phyloP scores from a whole-genome alignment of 2,888 invertebrate genomes.

The Noctua janthina region DNA sequence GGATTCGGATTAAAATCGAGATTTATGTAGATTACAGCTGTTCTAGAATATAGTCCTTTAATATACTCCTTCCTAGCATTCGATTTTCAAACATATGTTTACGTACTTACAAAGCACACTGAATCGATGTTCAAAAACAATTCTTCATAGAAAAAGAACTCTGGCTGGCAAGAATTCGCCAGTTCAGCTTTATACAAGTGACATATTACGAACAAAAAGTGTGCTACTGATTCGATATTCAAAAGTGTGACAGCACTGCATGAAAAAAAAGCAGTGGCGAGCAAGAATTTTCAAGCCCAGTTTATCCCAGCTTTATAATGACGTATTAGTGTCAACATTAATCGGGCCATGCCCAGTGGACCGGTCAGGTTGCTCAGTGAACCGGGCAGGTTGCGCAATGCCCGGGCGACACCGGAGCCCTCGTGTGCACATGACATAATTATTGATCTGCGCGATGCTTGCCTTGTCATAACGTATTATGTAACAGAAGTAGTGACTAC shows the following conservation, averaged over 20 bases:
- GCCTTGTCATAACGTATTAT: slow-evolving; percentile 75
- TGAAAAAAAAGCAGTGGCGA: background rate
- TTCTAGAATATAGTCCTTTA: background rate
- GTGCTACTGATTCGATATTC: background rate
- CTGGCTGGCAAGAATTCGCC: slow-evolving; percentile 3
- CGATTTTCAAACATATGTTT: background rate
- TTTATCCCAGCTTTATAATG: slow-evolving; percentile 12
- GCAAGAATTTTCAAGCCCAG: background rate
- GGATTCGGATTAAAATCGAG: background rate
- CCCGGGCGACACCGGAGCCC: slow-evolving; percentile 73
- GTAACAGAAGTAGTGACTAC: slow-evolving; percentile 57
- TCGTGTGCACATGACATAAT: slow-evolving; percentile 77
- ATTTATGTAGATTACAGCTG: background rate
- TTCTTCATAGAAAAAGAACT: background rate
- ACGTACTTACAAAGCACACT: background rate
- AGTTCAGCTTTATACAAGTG: slow-evolving; percentile 2
- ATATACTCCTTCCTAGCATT: background rate
- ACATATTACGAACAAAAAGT: slow-evolving; percentile 62
- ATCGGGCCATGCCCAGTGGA: slow-evolving; percentile 71
- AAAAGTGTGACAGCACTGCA: background rate
- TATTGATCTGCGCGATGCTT: slow-evolving; percentile 69
- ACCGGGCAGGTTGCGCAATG: slow-evolving; percentile 74
- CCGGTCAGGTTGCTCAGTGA: slow-evolving; percentile 72
- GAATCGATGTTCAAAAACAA: slow-evolving; percentile 14
- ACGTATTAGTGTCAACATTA: slow-evolving; percentile 70